Conservation (phyloP, 2,797 vertebrate genomes). For the Argyrosomus regius region DNA sequence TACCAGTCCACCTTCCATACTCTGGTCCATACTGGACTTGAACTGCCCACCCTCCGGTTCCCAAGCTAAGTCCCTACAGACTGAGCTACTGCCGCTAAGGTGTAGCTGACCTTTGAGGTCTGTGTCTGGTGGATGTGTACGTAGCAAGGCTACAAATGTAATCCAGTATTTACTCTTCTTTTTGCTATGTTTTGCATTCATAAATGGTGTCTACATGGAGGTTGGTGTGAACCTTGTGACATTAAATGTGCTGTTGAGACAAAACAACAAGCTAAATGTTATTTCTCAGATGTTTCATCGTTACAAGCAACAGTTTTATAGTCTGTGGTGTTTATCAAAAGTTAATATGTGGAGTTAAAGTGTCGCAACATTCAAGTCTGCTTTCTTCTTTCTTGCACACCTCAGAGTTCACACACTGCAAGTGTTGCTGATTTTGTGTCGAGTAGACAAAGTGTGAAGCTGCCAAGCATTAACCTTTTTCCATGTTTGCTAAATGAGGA, state of each 20-base stretch:
- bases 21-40: too few relatives aligned
- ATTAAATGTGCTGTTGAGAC: not conserved
- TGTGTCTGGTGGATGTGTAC: too few relatives aligned
- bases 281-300: too few relatives aligned
- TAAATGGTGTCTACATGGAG: not conserved
- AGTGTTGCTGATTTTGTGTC: not conserved
- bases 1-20: too few relatives aligned
- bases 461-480: slow-evolving; percentile 7
- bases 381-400: not conserved
- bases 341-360: not conserved
- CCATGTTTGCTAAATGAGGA: slow-evolving; percentile 30
- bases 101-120: too few relatives aligned
- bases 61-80: too few relatives aligned
- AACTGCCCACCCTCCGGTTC: too few relatives aligned
- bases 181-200: not conserved
- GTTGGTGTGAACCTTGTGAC: not conserved
- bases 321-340: not conserved
- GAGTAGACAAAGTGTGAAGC: slow-evolving; percentile 19
- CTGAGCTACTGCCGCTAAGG: too few relatives aligned
- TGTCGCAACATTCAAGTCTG: not conserved
- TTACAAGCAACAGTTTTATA: too few relatives aligned
- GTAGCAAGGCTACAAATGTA: too few relatives aligned
- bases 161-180: not conserved
- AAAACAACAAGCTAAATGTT: not conserved
- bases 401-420: not conserved